Evolutionary conservation across 1,140 invertebrate genomes (phyloP), one percentile per base, ranked within the genome.

Genomic region (Conus ventricosus): DNA sequence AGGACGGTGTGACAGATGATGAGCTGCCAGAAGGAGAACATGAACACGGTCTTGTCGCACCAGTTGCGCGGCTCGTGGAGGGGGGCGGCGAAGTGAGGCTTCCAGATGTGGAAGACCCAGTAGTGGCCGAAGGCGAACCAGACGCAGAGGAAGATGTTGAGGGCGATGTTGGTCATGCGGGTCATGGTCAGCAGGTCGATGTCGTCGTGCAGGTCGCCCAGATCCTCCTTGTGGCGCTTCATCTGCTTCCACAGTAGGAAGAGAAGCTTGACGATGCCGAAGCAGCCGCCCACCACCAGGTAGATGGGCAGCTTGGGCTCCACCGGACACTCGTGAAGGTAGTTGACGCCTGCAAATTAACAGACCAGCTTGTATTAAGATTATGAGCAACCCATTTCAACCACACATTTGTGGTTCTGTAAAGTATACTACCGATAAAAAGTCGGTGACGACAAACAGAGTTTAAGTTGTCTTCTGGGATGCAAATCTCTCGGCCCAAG

Each of bases 91-190:
- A 91, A 94, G 86, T 93, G 91, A 5, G 94, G 94, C 85, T 91
- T 90, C 91, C 91, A 92, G 53, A 91, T 91, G 13, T 83, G 53
- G 85, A 93, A 92, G 15, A 92, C 81, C 91, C 92, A 93, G 88
- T 97, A 97, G 95, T 98, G 97, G 25, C 97, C 97, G 93, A 96
- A 93, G 13, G 96, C 94, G 85, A 94, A 94, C 94, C 94, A 95
- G 80, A 93, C 88, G 80, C 89, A 88, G 25, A 94, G 90, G 93
- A 98, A 97, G 60, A 96, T 93, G 23, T 96, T 96, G 4, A 94
- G 83, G 55, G 89, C 90, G 81, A 90, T 89, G 88, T 92, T 91
- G 78, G 88, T 88, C 91, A 91, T 91, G 82, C 88, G 90, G 81
- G 88, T 91, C 90, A 91, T 88, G n/a, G 89, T 90, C 20, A 89